Evolutionary conservation across 2,888 invertebrate species (phyloP), one percentile per base, ranked within the genome.

Genomic region (Amphipoea lucens): DNA sequence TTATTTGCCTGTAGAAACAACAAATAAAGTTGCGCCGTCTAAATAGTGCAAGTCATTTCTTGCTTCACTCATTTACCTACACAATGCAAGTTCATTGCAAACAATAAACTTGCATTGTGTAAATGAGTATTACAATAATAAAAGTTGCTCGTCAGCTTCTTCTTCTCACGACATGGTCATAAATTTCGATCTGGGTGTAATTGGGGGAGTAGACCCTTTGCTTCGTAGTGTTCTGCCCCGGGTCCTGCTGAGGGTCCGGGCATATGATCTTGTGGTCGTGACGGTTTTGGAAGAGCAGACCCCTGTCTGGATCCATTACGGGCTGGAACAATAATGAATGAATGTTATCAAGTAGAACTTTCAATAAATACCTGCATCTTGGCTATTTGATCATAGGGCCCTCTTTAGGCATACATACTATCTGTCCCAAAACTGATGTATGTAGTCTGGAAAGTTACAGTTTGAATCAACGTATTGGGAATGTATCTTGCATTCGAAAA

Each of bases 241-340:
- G 98, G 0, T 96, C 94, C 54, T 95, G 94, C 1, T 93, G 92
- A 0, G 98, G 98, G 91, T 98, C 98, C 0, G 98, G 98, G 89
- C 97, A 98, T 71, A 99, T 97, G 65, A 98, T 97, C 94, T 98
- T 98, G 89, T 98, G 97, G 92, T 99, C 99, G 85, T 98, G 98
- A 75, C 98, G 97, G 92, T 98, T 98, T 96, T 98, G 98, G 90
- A 99, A 99, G 60, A 98, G 94, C 48, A 99, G 92, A 0, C 98
- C 98, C 81, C 96, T 97, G 11, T 97, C 97, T n/a, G 98, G 97
- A 92, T 98, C 98, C 91, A 98, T 97, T 45, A 98, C 94, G 0
- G 97, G 97, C 97, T 97, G 93, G 1, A 92, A 91, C 14, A 23
- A 17, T 14, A 54, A 3, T 45, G 12, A 63, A 78, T 9, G 5